Conservation (phyloP, 2,113 vertebrate genomes). For the Leptodactylus fuscus region DNA sequence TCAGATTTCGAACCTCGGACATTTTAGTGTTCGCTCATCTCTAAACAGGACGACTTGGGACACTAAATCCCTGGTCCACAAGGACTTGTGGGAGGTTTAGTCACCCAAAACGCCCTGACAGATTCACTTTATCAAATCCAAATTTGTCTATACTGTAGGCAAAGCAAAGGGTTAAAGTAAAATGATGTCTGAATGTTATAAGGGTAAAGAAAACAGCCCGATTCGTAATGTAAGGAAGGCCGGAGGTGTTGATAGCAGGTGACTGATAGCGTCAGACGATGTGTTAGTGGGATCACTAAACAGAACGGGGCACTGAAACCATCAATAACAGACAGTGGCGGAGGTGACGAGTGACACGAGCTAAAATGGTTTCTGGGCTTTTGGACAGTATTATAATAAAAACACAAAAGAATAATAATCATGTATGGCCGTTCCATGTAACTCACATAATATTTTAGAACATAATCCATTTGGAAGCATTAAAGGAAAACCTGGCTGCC, state of each 20-base stretch:
- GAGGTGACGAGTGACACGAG: slow-evolving; percentile 9
- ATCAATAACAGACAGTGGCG: neutral
- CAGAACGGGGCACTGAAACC: neutral
- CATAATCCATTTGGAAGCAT: slow-evolving; percentile 31
- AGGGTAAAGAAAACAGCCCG: neutral
- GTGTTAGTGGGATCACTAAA: neutral
- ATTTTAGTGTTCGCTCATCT: too few species aligned
- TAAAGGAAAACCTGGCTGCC: slow-evolving; percentile 10
- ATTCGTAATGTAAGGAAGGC: neutral
- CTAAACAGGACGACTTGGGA: too few species aligned
- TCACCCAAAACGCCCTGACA: too few species aligned
- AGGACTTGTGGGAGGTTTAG: too few species aligned
- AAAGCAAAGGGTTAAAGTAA: neutral
- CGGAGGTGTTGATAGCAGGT: slow-evolving; percentile 5
- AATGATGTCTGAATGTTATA: neutral
- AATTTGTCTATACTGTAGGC: neutral
- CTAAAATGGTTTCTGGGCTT: neutral
- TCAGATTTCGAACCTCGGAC: too few species aligned
- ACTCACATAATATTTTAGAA: slow-evolving; percentile 30
- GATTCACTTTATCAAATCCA: too few species aligned
- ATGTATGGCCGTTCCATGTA: slow-evolving; percentile 6
- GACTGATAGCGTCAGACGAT: slow-evolving; percentile 29
- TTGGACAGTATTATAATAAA: slow-evolving; percentile 10
- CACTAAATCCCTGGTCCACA: too few species aligned
- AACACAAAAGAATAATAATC: slow-evolving; percentile 24